Percentiles rank a stretch among this genome's conserved stretches.
Evolutionary conservation across 2,797 vertebrate species (phyloP).

Genomic region (Pitangus sulphuratus): DNA sequence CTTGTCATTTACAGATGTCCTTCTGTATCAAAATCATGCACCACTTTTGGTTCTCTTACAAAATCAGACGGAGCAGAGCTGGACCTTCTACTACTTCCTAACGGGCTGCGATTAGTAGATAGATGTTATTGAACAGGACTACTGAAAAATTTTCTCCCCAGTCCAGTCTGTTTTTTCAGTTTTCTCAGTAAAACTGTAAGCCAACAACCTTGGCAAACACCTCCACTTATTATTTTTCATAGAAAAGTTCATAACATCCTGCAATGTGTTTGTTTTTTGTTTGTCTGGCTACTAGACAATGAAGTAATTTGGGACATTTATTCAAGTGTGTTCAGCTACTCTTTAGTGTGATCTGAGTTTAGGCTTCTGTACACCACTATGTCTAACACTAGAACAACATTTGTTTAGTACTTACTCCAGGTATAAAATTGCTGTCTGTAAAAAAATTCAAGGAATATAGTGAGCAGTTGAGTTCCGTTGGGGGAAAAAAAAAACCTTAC

Average conservation of each 20-base stretch:
- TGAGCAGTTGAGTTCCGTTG: background rate
- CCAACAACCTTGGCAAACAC: constrained; percentile 17
- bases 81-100: constrained; percentile 11
- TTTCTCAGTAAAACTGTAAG: constrained; percentile 12
- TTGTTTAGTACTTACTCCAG: constrained; percentile 60
- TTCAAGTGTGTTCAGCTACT: constrained; percentile 67
- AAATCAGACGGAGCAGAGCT: background rate
- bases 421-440: constrained; percentile 27
- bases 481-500: background rate
- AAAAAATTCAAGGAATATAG: constrained; percentile 40
- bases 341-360: constrained; percentile 63
- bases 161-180: constrained; percentile 19
- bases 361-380: background rate
- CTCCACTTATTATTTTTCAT: constrained; percentile 55
- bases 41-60: background rate
- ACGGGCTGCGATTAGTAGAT: background rate
- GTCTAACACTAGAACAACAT: background rate
- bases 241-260: constrained; percentile 51
- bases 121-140: background rate
- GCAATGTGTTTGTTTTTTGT: constrained; percentile 34
- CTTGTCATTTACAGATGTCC: constrained; percentile 52
- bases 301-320: constrained; percentile 61
- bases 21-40: constrained; percentile 5
- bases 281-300: constrained; percentile 45
- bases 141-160: background rate